Evolutionary conservation across 1,140 invertebrate species (phyloP), one percentile per base, ranked within the genome.

Genomic region (Physella acuta): DNA sequence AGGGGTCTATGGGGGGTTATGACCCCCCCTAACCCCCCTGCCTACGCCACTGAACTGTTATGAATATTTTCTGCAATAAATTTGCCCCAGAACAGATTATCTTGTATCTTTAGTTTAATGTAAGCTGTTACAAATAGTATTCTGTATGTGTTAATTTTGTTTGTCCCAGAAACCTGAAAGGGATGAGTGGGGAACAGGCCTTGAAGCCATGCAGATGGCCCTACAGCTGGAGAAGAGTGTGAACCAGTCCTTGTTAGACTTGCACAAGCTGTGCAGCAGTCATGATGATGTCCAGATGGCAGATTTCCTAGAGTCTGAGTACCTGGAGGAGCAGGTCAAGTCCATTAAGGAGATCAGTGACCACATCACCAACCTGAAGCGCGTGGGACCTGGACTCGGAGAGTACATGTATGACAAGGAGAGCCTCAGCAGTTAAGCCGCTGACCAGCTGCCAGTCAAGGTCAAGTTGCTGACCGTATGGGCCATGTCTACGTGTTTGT

Each of bases 171-270:
- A 88, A 55, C 92, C 92, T 4, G 83, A 86, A 14, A 82, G 87
- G 59, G 84, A 87, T 64, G 87, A 90, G 52, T 93, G 91, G 89
- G 85, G 85, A 0, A 88, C 86, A 36, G 88, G 88, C 0, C 82
- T 90, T 74, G 89, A 91, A 14, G 91, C 92, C 0, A 90, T 94
- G 86, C 78, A 83, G 52, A 86, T 88, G n/a, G 91, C 92, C 26
- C 82, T 95, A 3, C 80, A 88, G 30, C 84, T 94, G 73, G 93
- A 95, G 83, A 91, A 92, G 81, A 86, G 83, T 71, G 91, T 94
- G n/a, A 94, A 94, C 82, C 85, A 92, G 89, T 87, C 87, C 72
- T 84, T 94, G 5, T 79, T 94, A 31, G 84, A 90, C 37, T 79
- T 94, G 0, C 92, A 94, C 77, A 83, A 85, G 16, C 63, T 91